A percentile compares a stretch with the other conserved stretches of the same genome.
These are phyloP conservation scores for Otus sunia DNA, from an alignment of 2,113 vertebrate genomes.

Conservation along the genomic window DNA sequence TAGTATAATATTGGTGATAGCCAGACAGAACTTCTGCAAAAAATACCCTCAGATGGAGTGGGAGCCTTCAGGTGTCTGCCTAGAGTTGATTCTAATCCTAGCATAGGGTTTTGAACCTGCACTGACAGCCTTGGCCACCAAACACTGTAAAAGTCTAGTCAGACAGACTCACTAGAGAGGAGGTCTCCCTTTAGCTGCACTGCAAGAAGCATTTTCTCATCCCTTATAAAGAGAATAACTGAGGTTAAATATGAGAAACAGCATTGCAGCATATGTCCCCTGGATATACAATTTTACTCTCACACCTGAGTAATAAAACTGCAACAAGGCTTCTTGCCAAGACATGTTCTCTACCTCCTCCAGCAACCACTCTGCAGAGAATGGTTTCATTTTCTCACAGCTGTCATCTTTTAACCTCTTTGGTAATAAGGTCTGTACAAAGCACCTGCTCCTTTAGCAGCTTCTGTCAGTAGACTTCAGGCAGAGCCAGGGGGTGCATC, in stretches of 20 bases:
- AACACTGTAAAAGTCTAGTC: not conserved
- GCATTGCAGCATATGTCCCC: not conserved
- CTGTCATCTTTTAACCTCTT: constrained; percentile 8
- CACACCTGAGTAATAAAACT: not conserved
- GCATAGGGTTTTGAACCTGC: not conserved
- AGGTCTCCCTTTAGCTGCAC: not conserved
- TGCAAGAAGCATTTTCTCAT: not conserved
- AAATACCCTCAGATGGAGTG: not conserved
- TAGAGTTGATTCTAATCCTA: not conserved
- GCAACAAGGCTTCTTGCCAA: not conserved
- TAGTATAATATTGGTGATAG: not conserved
- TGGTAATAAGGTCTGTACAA: not conserved
- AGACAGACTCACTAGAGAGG: not conserved
- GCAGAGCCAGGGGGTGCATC: not conserved
- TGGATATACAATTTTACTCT: not conserved
- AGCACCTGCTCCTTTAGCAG: not conserved
- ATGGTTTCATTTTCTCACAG: not conserved
- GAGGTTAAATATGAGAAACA: not conserved
- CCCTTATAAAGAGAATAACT: not conserved
- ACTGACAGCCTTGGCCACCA: not conserved
- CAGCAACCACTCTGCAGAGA: not conserved
- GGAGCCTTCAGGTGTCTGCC: not conserved
- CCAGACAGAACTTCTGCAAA: not conserved
- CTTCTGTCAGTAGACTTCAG: not conserved
- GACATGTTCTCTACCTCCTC: not conserved